Evolutionary conservation across 2,888 invertebrate species (phyloP).

Genomic region (Lacanobia wlatinum): DNA sequence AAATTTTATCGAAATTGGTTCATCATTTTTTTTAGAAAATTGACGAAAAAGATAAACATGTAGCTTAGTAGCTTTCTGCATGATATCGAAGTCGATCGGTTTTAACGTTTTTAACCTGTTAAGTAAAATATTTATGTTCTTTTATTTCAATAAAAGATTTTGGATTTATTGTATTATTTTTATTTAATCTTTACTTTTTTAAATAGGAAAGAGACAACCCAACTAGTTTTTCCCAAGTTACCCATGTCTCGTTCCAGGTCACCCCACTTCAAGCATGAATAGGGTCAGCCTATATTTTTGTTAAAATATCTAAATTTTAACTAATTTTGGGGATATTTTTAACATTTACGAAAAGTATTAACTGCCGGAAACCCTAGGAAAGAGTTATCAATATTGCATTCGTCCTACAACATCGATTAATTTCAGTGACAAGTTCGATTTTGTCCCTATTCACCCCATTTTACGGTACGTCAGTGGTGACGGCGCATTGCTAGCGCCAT

Average conservation of each 20-base stretch:
- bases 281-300: conserved; percentile 29
- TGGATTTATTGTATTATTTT: conserved; percentile 26
- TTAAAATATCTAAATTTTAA: conserved; percentile 34
- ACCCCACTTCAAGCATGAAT: conserved; percentile 28
- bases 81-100: conserved; percentile 25
- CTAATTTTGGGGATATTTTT: conserved; percentile 32
- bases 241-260: too few species aligned
- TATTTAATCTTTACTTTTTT: not conserved
- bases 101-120: conserved; percentile 25
- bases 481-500: too few species aligned
- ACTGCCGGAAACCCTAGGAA: conserved; percentile 26
- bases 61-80: conserved; percentile 27
- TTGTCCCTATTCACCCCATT: conserved; percentile 28
- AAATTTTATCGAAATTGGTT: conserved; percentile 9
- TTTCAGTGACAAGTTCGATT: conserved; percentile 29
- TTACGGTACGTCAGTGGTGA: too few species aligned
- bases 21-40: conserved; percentile 19
- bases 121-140: conserved; percentile 10
- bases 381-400: conserved; percentile 30
- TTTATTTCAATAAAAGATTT: conserved; percentile 27
- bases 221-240: conserved; percentile 25
- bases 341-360: conserved; percentile 23
- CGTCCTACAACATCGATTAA: conserved; percentile 26
- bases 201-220: conserved; percentile 9
- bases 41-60: conserved; percentile 27